Evolutionary conservation across 2,113 vertebrate species (phyloP).

Genomic region (Bombycilla garrulus): DNA sequence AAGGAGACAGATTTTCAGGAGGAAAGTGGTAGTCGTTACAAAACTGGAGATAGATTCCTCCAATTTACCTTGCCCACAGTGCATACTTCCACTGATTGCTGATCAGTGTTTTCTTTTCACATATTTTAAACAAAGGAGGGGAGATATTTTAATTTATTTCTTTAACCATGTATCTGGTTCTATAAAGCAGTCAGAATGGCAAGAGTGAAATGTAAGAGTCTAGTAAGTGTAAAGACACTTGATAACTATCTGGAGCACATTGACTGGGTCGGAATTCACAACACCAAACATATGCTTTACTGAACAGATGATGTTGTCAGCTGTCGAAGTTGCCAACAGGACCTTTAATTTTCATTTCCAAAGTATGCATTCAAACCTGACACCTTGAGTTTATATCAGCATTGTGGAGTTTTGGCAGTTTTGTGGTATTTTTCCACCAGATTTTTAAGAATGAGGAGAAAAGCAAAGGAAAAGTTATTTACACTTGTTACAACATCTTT

Average conservation of each 20-base stretch:
- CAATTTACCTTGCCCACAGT: not conserved
- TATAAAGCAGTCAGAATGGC: not conserved
- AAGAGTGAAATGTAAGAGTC: not conserved
- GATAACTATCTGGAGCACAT: not conserved
- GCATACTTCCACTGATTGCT: not conserved
- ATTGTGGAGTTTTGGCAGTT: not conserved
- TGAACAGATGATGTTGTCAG: not conserved
- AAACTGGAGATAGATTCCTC: not conserved
- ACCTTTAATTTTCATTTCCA: not conserved
- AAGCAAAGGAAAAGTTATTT: not conserved
- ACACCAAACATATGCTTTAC: not conserved
- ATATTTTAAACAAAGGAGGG: not conserved
- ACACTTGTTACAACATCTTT: not conserved
- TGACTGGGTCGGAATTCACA: not conserved
- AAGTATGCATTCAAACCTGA: not conserved
- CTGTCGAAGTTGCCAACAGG: not conserved
- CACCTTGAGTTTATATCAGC: not conserved
- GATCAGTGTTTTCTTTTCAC: not conserved
- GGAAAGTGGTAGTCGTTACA: not conserved
- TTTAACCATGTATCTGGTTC: not conserved
- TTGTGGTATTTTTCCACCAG: accelerated
- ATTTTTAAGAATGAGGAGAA: not conserved
- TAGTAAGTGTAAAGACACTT: not conserved
- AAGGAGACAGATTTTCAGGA: not conserved
- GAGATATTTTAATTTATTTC: not conserved